These are phyloP conservation scores for Amiota minor DNA, from an alignment of 2,888 invertebrate genomes.

Conservation along the genomic window DNA sequence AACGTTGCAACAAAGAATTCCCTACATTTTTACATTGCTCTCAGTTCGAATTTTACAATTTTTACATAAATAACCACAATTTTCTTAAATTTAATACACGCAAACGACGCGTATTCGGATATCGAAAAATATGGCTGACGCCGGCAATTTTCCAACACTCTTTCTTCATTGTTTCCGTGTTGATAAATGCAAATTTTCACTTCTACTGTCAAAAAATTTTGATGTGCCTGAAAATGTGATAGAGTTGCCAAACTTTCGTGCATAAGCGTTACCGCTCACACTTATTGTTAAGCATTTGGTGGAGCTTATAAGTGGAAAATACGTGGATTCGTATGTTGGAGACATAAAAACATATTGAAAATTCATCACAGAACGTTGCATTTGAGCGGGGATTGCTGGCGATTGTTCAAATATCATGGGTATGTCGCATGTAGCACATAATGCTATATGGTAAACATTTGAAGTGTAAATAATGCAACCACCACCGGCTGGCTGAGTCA, in stretches of 20 bases:
- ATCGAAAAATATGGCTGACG: slow-evolving; percentile 5
- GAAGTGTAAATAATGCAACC: slow-evolving; percentile 7
- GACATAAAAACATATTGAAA: neutral
- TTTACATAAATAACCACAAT: neutral
- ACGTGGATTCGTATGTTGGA: no score
- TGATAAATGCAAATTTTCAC: neutral
- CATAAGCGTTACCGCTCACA: no score
- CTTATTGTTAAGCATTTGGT: no score
- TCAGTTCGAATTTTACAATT: neutral
- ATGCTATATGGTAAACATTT: neutral
- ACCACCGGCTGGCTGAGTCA: slow-evolving; percentile 15
- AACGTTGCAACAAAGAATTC: neutral
- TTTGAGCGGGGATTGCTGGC: slow-evolving; percentile 19
- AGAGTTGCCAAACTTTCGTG: no score
- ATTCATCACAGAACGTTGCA: slow-evolving; percentile 20
- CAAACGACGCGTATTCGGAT: slow-evolving; percentile 20
- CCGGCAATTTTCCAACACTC: slow-evolving; percentile 14
- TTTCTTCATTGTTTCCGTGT: neutral
- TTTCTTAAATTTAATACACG: slow-evolving; percentile 10
- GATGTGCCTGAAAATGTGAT: no score
- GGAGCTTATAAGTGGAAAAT: no score
- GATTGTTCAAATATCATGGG: slow-evolving; percentile 33
- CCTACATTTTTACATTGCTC: neutral
- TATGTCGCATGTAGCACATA: slow-evolving; percentile 15
- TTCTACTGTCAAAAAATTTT: no score